These are phyloP conservation scores for Wasmannia auropunctata DNA, from an alignment of 1,140 invertebrate species.

Conservation along the genomic window DNA sequence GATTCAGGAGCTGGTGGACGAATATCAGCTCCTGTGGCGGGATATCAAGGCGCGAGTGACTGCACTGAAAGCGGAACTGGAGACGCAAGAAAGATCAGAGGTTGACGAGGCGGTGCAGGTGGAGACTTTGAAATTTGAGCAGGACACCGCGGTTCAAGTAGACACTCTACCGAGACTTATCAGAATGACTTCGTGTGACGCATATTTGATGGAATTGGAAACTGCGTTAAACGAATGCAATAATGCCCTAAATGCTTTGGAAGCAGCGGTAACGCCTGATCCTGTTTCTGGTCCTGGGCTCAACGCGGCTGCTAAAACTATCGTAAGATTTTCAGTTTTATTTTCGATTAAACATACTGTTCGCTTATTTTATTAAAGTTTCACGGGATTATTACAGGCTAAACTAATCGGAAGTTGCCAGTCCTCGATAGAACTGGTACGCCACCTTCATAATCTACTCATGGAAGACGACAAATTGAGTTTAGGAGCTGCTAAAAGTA, in stretches of 20 bases:
- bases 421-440: constrained; percentile 91
- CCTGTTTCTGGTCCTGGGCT: constrained; percentile 84
- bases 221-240: constrained; percentile 89
- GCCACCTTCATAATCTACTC: constrained; percentile 91
- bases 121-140: constrained; percentile 91
- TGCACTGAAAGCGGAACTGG: constrained; percentile 84
- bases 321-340: constrained; percentile 80
- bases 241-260: constrained; percentile 86
- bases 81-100: constrained; percentile 80
- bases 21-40: constrained; percentile 89
- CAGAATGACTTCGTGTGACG: constrained; percentile 91
- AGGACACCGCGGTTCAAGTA: constrained; percentile 91
- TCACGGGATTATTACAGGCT: constrained; percentile 80
- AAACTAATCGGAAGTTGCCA: constrained; percentile 90
- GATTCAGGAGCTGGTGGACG: constrained; percentile 88
- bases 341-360: neutral
- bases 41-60: constrained; percentile 87
- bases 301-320: constrained; percentile 85
- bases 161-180: constrained; percentile 89
- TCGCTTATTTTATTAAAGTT: neutral
- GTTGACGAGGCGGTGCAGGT: constrained; percentile 89
- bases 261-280: constrained; percentile 85
- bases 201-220: constrained; percentile 90
- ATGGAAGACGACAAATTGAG: constrained; percentile 90
- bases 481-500: constrained; percentile 88